Conservation (phyloP, 2,113 vertebrate genomes). For the Uria aalge region DNA sequence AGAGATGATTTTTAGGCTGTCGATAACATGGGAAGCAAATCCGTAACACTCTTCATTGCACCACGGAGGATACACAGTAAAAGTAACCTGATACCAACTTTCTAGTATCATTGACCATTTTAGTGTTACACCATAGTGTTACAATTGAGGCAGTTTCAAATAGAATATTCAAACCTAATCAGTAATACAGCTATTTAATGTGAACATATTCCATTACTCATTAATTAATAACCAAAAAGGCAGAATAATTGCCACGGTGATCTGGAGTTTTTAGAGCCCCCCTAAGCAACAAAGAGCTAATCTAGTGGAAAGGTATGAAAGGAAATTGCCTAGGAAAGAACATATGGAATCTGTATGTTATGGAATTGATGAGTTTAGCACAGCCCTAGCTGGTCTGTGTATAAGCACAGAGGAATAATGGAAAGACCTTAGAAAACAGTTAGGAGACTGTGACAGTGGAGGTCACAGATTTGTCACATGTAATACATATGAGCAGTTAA, state of each 20-base stretch:
- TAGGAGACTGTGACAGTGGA: neutral
- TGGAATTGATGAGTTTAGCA: neutral
- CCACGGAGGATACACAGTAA: neutral
- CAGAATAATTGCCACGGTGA: neutral
- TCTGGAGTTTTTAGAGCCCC: neutral
- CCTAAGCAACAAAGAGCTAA: neutral
- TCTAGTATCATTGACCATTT: neutral
- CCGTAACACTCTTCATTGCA: neutral
- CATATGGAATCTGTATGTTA: neutral
- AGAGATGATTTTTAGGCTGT: neutral
- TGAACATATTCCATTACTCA: neutral
- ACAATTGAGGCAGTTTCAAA: neutral
- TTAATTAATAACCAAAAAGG: neutral
- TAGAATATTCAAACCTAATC: neutral
- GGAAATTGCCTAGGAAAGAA: neutral
- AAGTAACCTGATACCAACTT: neutral
- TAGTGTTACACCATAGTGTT: neutral
- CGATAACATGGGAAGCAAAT: neutral
- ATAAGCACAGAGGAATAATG: neutral
- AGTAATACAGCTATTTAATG: neutral
- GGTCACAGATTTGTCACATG: neutral
- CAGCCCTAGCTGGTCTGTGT: neutral
- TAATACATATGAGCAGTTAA: neutral
- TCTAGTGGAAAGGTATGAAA: neutral
- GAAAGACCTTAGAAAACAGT: neutral